phyloP scores from a whole-genome alignment of 2,888 invertebrate species.

The Caenorhabditis becei region DNA sequence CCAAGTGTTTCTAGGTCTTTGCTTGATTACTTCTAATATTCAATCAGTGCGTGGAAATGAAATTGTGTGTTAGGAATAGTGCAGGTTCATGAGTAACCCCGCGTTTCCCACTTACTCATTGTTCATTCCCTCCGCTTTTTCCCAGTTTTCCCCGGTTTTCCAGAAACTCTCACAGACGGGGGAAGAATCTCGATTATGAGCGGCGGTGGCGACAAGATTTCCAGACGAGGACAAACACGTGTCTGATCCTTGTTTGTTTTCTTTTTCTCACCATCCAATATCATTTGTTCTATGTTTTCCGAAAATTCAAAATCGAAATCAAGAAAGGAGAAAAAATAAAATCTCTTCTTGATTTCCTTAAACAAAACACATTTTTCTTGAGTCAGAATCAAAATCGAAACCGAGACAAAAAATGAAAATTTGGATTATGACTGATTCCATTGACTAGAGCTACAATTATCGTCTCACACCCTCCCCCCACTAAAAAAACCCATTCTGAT shows the following conservation, averaged over 20 bases:
- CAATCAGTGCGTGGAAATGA: conserved; percentile 12
- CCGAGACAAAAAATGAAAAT: no score
- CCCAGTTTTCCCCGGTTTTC: neutral
- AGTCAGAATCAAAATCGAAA: no score
- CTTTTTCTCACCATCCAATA: neutral
- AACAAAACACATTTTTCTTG: no score
- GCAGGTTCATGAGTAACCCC: neutral
- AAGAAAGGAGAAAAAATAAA: no score
- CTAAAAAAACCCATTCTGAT: no score
- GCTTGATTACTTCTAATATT: conserved; percentile 1
- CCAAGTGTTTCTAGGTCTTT: no score
- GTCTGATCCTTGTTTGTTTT: neutral
- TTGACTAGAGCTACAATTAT: neutral
- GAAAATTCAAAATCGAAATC: neutral
- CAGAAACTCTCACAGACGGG: conserved; percentile 4
- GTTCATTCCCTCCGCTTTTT: conserved; percentile 1
- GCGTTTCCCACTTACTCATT: conserved; percentile 5
- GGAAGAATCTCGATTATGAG: neutral
- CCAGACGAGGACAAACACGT: neutral
- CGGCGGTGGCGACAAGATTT: neutral
- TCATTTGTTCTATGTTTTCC: neutral
- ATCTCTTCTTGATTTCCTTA: no score
- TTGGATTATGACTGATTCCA: neutral
- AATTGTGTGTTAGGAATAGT: neutral
- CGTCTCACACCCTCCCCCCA: neutral